phyloP scores from a whole-genome alignment of 1,140 invertebrate species.

The Pogonus chalceus region DNA sequence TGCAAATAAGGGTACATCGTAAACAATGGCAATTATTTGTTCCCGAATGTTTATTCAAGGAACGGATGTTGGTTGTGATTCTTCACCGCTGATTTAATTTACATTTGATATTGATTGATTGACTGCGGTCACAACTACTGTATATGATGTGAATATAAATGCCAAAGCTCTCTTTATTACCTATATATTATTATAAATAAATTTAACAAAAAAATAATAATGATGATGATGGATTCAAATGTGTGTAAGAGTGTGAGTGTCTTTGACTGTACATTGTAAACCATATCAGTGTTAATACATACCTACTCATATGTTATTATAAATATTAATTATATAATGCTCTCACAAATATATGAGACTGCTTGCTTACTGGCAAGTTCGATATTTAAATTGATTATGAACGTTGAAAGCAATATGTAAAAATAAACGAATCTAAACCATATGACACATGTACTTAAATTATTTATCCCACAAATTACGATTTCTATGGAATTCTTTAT shows the following conservation, averaged over 20 bases:
- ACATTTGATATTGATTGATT: neutral
- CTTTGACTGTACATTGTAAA: neutral
- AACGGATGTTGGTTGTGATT: neutral
- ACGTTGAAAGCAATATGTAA: neutral
- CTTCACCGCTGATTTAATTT: neutral
- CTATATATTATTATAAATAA: neutral
- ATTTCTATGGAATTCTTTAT: too few species aligned
- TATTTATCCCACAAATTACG: neutral
- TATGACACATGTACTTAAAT: neutral
- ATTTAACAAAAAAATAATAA: too few species aligned
- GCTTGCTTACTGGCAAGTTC: neutral
- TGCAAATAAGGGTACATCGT: neutral
- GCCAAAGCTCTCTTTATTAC: neutral
- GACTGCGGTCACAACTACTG: neutral
- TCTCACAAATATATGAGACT: neutral
- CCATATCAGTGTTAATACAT: neutral
- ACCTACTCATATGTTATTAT: neutral
- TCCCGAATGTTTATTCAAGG: neutral
- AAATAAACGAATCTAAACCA: neutral
- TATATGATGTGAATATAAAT: slow-evolving; percentile 4
- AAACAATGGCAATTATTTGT: neutral
- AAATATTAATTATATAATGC: neutral
- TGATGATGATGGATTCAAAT: too few species aligned
- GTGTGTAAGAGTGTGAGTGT: neutral
- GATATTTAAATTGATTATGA: neutral